Base-by-base conservation (phyloP, 2,888 invertebrate species). In the Leptarthrus brevirostris region DNA sequence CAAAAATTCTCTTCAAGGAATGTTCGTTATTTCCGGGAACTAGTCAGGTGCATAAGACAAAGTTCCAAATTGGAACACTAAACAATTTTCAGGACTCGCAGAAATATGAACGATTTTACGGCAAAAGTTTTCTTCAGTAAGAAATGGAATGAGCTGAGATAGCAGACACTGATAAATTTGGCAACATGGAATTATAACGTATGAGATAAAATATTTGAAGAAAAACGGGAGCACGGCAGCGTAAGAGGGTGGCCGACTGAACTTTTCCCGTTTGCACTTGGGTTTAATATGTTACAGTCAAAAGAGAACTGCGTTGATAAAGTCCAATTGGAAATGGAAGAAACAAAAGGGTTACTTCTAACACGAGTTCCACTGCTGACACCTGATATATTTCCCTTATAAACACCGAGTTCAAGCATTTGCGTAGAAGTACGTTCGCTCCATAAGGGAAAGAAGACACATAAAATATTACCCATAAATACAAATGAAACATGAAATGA, bases 401-500 rank as follows among this genome's bases (percentile, higher is more conserved):
- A 47, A 54, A 54, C 71, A 44, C 24, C 5, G 14, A 54, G 49
- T 10, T 34, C 30, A 34, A 61, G 20, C 6, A 14, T 18, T 54
- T 61, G 40, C 36, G 58, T 61, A 61, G 24, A 3, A 36, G 34
- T 18, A 40, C n/a, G 10, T 16, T 30, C 14, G 14, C 26, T 30
- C 22, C 18, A 40, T 71, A 18, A 10, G n/a, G 36, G 70, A 5
- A 22, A 10, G 30, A 20, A 22, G 34, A 69, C 34, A 16, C 22
- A 56, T 71, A 71, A 71, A 71, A 71, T 71, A 71, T 71, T 71
- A 71, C 10, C 73, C 64, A 61, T 61, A 61, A 73, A 73, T 61
- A 61, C 61, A 73, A 61, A 53, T 40, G 54, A 47, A 54, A 40
- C 56, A 72, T 47, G 20, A 58, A 56, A 47, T 58, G 54, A 44